Evolutionary conservation across 2,113 vertebrate genomes (phyloP), one percentile per base, ranked within the genome.

Genomic region (Gyps fulvus): DNA sequence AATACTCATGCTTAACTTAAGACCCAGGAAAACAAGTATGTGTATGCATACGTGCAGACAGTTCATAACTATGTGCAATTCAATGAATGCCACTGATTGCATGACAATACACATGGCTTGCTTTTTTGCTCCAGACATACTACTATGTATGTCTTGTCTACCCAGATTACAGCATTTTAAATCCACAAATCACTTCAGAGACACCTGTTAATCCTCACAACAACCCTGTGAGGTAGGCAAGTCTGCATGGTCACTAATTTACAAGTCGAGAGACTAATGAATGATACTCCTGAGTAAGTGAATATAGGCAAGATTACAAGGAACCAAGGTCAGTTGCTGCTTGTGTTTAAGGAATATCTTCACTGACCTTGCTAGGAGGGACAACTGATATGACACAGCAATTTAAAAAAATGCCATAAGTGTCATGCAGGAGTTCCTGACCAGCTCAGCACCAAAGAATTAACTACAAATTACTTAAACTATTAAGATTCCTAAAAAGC

Each of bases 341-440:
- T 69, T 94, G 47, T 73, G 55, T 74, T 87, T 69, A 50, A 57
- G 70, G 72, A 89, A 13, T 14, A 19, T 25, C 62, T 83, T 74
- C 63, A 54, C 15, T 63, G 77, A 76, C 29, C 38, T 76, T 65
- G 47, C 3, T 20, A 85, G 79, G 47, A 91, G 45, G 45, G 45
- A 76, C 72, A 87, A 92, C 34, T 73, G 43, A 84, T 71, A 85
- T 19, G 58, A 93, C 77, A 96, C 76, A 95, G 74, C 62, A 89
- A 81, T 58, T 89, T 4, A 50, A 78, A 67, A 81, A 84, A 89
- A 78, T 43, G 71, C 87, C 84, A 4, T 84, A 89, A 92, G 87
- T 85, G 93, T 95, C 95, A 96, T 95, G 87, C 93, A 96, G 95
- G 76, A 84, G 65, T 38, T 97, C 87, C 77, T 79, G 83, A 91